Evolutionary conservation across 1,140 invertebrate species (phyloP).

Genomic region (Neotoxoptera formosana): DNA sequence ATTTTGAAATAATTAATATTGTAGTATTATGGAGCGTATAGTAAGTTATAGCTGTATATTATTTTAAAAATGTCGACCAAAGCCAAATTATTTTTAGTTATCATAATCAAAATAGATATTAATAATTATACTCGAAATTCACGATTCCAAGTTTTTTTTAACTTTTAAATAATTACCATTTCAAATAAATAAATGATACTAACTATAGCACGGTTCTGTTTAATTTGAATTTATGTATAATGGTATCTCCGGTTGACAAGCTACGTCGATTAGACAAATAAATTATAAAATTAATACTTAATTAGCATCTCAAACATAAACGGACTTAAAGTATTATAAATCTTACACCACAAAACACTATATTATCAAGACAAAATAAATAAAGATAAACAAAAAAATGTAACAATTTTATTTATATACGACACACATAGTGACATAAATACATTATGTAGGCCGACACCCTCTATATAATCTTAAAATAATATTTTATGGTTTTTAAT

Average conservation of each 20-base stretch:
- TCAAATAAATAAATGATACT: background rate
- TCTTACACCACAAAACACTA: background rate
- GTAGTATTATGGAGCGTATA: background rate
- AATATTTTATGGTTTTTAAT: background rate
- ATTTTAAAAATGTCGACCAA: background rate
- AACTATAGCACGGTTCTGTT: background rate
- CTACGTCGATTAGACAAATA: constrained; percentile 11
- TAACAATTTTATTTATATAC: background rate
- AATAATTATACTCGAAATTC: background rate
- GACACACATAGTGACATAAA: background rate
- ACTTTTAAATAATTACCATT: background rate
- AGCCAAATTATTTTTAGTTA: background rate
- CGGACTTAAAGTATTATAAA: background rate
- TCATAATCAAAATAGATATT: background rate
- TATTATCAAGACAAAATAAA: background rate
- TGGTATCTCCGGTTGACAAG: background rate
- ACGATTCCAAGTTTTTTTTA: background rate
- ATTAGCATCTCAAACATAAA: constrained; percentile 3
- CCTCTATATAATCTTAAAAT: background rate
- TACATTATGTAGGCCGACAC: background rate
- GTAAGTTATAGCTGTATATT: background rate
- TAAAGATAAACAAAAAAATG: background rate
- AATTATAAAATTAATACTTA: constrained; percentile 46
- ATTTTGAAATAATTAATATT: background rate
- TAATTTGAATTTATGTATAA: constrained; percentile 45